Base-by-base conservation (phyloP, 2,888 invertebrate species). In the Mycalesis mineus region DNA sequence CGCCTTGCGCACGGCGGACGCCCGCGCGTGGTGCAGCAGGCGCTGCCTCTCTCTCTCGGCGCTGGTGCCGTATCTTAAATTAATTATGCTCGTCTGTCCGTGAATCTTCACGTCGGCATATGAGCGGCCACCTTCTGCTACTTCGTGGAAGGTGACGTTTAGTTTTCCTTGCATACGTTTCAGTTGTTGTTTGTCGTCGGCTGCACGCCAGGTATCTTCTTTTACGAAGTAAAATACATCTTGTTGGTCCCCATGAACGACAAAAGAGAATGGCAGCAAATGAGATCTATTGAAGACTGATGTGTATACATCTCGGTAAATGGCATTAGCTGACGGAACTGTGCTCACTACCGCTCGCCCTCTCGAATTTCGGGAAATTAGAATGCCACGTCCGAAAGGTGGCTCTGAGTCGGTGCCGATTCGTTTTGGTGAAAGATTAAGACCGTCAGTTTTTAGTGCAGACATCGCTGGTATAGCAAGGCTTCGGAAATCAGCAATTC, bases 211-310 rank as follows among this genome's bases (percentile, higher is more conserved):
- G 1, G 95, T 93, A 66, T 96, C 96, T 75, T 97, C 96, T 76
- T 97, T 97, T 14, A 97, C 96, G 77, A 97, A 97, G 84, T 96
- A 97, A 88, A 97, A 97, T 9, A 96, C 95, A 75, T 97, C 97
- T 78, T 97, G 97, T 74, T 95, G 95, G 14, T 95, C 95, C 67
- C 94, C 95, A 80, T 97, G 96, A 31, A 96, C 94, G 51, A 96
- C 94, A 75, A 96, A 95, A 9, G 96, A 95, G 82, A 97, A 96
- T 37, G 96, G 96, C 69, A 97, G 87, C 71, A 97, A 91, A 78
- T 94, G 95, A 0, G 96, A 96, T 67, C 96, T 93, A 82, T 97
- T 97, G 81, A 97, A 96, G 5, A 97, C 97, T 0, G 96, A 96
- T 2, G 97, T 97, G 77, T 97, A 96, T 2, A 97, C 97, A 80